Base-by-base conservation (phyloP, 1,140 invertebrate species). In the Mizuhopecten yessoensis region DNA sequence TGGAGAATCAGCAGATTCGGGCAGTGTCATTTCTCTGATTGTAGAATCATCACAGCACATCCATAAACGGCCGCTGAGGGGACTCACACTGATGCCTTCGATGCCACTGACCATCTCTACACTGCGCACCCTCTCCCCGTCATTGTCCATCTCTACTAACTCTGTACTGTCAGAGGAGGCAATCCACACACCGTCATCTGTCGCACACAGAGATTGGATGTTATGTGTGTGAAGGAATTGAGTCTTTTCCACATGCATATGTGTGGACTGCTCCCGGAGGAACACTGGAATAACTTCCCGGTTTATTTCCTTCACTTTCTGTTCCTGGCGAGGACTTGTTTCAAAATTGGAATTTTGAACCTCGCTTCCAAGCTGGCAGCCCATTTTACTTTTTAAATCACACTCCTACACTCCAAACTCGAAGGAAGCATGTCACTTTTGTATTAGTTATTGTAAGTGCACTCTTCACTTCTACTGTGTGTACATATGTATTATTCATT, bases 21-120 rank as follows among this genome's bases (percentile, higher is more conserved):
- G 57, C 57, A 75, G 57, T 29, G 57, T 75, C n/a, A 75, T 75
- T 75, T 75, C 57, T 75, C 57, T 9, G n/a, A 75, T 75, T 29
- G 57, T 75, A 29, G 57, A 75, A 75, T 75, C 57, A 29, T 75
- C 57, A 75, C 57, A 75, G 23, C 57, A 75, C 29, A 75, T 75
- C 57, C 57, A 75, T 29, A 75, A 75, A 29, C 57, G 57, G 0
- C 57, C 57, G 29, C 57, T 75, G 0, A 75, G 23, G n/a, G 57
- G 57, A 75, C 57, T 75, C 57, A 75, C 5, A 75, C 57, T 75
- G n/a, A 75, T 75, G n/a, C 57, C 57, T 1, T 75, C 57, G n/a
- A 75, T 29, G 5, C 57, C 57, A 75, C 57, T 75, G 57, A 75
- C 57, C 57, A 75, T 75, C 11, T 75, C 57, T 1, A 75, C 57